Percentiles rank a stretch among this genome's conserved stretches.
These are phyloP conservation scores for Scatophagus argus DNA, from an alignment of 2,113 vertebrate species.

Conservation along the genomic window DNA sequence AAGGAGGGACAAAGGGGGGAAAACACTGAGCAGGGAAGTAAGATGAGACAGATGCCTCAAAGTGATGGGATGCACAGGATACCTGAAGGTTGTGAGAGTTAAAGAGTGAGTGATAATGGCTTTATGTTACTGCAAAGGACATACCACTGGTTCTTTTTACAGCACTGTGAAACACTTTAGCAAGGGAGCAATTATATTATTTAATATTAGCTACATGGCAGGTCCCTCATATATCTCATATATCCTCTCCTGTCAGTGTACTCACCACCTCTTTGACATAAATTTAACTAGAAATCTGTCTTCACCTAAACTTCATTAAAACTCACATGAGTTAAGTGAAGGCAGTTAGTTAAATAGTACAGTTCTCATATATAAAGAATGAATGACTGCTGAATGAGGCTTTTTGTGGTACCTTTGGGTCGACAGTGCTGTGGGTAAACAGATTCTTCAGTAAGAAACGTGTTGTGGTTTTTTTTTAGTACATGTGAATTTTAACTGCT, in stretches of 20 bases:
- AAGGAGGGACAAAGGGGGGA: neutral
- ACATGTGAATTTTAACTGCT: too few relatives aligned
- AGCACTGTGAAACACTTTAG: constrained; percentile 30
- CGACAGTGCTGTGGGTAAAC: too few relatives aligned
- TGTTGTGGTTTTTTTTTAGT: too few relatives aligned
- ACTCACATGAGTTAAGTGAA: neutral
- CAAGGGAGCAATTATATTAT: neutral
- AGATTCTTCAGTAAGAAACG: too few relatives aligned
- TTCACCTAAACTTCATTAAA: neutral
- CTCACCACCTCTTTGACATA: neutral
- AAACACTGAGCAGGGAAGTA: neutral
- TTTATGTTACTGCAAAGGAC: constrained; percentile 30
- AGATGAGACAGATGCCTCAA: neutral
- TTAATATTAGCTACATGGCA: neutral
- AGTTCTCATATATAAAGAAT: too few relatives aligned
- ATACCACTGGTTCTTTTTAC: constrained; percentile 29
- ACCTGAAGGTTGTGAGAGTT: constrained; percentile 6
- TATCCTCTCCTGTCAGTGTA: neutral
- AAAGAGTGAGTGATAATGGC: constrained; percentile 19
- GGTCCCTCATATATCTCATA: neutral
- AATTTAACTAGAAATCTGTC: neutral
- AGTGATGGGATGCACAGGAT: neutral
- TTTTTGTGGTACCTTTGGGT: too few relatives aligned
- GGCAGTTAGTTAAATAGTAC: neutral
- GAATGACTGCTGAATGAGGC: too few relatives aligned